Base-by-base conservation (phyloP, 2,113 vertebrate species). In the Gasterosteus nipponicus region DNA sequence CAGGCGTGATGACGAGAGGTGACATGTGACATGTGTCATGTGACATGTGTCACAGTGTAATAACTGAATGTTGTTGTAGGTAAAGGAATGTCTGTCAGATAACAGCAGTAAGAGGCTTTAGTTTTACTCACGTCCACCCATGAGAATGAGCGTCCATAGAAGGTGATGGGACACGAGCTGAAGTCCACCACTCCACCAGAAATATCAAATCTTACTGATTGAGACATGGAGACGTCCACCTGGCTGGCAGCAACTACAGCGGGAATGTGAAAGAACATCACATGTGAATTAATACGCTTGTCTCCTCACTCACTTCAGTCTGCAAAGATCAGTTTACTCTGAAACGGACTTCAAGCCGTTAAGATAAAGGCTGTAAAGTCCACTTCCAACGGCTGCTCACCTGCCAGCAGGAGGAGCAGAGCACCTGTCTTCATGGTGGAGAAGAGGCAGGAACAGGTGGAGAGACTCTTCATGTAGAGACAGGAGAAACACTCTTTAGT, bases 321-420 rank as follows among this genome's bases (percentile, higher is more conserved):
- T 49, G 5, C 47, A 7, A 19, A 49, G 47, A 49, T 15, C 16
- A 19, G 7, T 49, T 19, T 19, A 49, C 47, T 19, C 19, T 49
- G 5, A 47, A 18, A 47, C 7, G 5, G 46, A 47, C 18, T 47
- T 18, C 16, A 47, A 7, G 46, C 1, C 46, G 26, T 54, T 26
- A 15, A 26, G 12, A 54, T 26, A 26, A 54, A 26, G n/a, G n/a
- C 11, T 26, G 10, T 29, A 26, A 54, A 54, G 22, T 26, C 22
- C 10, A 29, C n/a, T 26, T 56, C 31, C 22, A 56, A 7, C 7
- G 12, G 2, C 26, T 29, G 54, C 54, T 56, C 31, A 56, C 54
- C 54, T 56, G 54, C 54, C 54, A 56, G 54, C 26, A 56, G 54
- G 54, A 56, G 54, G 54, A 56, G 26, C 54, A 56, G 12, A 15